Evolutionary conservation across 1,140 invertebrate genomes (phyloP), one percentile per base, ranked within the genome.

Genomic region (Drosophila bocki): DNA sequence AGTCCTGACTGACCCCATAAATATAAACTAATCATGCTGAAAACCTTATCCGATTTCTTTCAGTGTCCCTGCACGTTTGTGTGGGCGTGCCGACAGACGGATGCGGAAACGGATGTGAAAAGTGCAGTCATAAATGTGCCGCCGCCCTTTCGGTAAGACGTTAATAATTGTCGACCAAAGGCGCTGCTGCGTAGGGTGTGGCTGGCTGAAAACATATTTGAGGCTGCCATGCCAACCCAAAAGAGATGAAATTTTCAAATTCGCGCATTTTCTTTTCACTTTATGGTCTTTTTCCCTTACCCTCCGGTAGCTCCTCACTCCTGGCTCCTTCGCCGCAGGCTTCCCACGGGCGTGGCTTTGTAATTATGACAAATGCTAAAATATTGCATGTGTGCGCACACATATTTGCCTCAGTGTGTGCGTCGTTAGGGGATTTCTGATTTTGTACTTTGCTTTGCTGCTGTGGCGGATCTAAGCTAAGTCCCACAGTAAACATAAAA

Each of bases 291-390:
- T 84, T 59, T 71, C 80, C 58, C 78, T 81, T 59, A 44, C 50
- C 22, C 26, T 15, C 29, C 8, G 33, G 3, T 15, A 3, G 32
- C 32, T 33, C 4, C 26, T 32, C 5, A 13, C 22, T 29, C 7
- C 22, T 2, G 4, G 11, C 9, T 51, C n/a, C 50, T 54, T 54
- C 33, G 51, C 51, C 0, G 33, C 33, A 13, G 42, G 35, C 13
- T 50, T 72, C 78, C 80, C 85, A 71, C 56, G 61, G 54, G 77
- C 80, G 39, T 68, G 67, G 60, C 75, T 88, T 75, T 84, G 75
- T 88, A 88, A 88, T 88, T 88, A 88, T 88, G 85, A 88, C 85
- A 88, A 90, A 90, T 90, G 81, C 78, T 85, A 88, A 90, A 88
- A 81, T 85, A 81, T 81, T 71, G 78, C 75, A 57, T 64, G 61